phyloP scores from a whole-genome alignment of 2,888 invertebrate genomes.

The Pristionchus entomophagus region DNA sequence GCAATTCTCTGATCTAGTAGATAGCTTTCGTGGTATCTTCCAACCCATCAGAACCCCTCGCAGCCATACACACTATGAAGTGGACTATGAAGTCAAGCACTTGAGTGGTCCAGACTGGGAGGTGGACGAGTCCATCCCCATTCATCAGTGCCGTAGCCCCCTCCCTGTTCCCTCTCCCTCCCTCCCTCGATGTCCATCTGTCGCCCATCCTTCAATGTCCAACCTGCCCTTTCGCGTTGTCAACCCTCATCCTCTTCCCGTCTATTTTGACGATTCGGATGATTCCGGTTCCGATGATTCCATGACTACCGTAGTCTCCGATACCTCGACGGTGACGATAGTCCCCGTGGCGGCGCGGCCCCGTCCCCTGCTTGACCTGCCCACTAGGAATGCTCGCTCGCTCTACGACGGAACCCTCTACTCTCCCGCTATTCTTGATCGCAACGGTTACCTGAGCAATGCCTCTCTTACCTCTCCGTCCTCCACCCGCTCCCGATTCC shows the following conservation, averaged over 20 bases:
- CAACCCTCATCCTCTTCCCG: background rate
- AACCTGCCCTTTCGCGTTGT: background rate
- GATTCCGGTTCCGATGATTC: background rate
- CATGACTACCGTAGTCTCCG: background rate
- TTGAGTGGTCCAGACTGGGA: no score
- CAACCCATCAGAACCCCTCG: no score
- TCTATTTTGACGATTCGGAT: background rate
- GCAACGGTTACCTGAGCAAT: no score
- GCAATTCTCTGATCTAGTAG: no score
- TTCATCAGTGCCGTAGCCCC: no score
- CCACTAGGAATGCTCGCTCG: background rate
- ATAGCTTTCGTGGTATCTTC: no score
- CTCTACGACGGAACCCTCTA: slow-evolving; percentile 26
- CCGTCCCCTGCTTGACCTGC: background rate
- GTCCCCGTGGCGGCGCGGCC: background rate
- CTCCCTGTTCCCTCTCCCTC: background rate
- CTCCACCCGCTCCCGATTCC: background rate
- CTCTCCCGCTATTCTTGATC: background rate
- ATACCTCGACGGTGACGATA: background rate
- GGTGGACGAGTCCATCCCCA: no score
- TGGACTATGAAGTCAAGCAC: no score
- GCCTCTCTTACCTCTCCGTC: background rate
- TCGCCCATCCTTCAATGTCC: background rate
- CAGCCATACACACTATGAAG: no score
- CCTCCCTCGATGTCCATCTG: background rate